A percentile compares a stretch with the other conserved stretches of the same genome.
phyloP scores from a whole-genome alignment of 2,888 invertebrate genomes.

The Hirtodrosophila confusa region DNA sequence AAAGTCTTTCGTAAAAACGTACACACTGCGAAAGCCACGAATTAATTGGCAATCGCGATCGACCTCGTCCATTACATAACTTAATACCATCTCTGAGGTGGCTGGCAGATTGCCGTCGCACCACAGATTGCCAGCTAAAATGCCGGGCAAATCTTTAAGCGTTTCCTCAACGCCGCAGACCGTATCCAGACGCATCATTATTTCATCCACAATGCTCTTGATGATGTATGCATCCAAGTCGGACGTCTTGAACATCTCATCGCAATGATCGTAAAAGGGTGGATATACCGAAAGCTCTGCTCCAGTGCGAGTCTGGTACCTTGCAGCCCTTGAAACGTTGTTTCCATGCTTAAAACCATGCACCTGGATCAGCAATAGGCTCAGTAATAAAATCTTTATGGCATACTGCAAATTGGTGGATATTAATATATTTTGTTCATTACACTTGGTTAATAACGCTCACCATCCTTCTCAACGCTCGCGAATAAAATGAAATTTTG shows the following conservation, averaged over 20 bases:
- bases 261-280: constrained; percentile 25
- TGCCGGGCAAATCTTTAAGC: neutral
- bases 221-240: constrained; percentile 6
- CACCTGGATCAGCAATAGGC: neutral
- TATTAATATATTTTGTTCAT: neutral
- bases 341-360: neutral
- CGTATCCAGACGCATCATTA: constrained; percentile 6
- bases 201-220: neutral
- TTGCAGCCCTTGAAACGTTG: neutral
- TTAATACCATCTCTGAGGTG: constrained; percentile 9
- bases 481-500: neutral
- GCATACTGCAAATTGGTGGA: neutral
- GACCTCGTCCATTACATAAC: neutral
- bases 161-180: constrained; percentile 2
- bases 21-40: constrained; percentile 6
- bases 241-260: neutral
- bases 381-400: neutral
- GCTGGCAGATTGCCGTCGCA: constrained; percentile 16
- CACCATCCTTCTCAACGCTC: constrained; percentile 17
- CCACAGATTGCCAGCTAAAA: constrained; percentile 20
- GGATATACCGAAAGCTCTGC: neutral
- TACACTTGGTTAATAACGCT: neutral
- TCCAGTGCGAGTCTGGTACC: too few relatives aligned
- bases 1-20: neutral
- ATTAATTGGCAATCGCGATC: constrained; percentile 13